Base-by-base conservation (phyloP, 1,140 invertebrate species). In the Megathymus violae region DNA sequence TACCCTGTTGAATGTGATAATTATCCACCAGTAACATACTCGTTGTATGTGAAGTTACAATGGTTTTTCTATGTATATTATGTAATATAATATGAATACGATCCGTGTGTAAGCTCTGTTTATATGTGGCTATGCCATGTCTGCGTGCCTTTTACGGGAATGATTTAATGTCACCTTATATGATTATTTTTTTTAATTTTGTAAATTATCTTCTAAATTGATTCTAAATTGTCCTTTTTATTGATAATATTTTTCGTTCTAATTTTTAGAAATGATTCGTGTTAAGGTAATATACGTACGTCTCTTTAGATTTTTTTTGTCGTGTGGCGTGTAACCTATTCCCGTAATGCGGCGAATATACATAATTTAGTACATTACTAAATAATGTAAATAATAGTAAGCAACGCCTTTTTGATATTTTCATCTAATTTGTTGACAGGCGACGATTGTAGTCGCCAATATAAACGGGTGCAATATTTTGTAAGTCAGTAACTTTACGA, bases 301-400 rank as follows among this genome's bases (percentile, higher is more conserved):
- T 14, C 9, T n/a, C 34, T 51, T 36, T 41, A 51, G 25, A 19
- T 34, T 41, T 51, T 13, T 41, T 46, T 41, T 62, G 5, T 43
- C 62, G 60, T 61, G 67, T 59, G 52, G 52, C 40, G 43, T 56
- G 38, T 40, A 38, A 38, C 41, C 68, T 56, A 62, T 73, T 78
- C 71, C 74, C 76, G 75, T 83, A 81, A 80, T 36, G 60, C 69
- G 77, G 75, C 67, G 70, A 74, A 78, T 78, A 80, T 75, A 82
- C 74, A 86, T 81, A 84, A 85, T 88, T 89, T 89, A 89, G 85
- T 88, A 88, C 82, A 89, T 88, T 88, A 89, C 84, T 89, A 89
- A 89, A 85, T 85, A 80, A 73, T 89, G 86, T 89, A 88, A 80
- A 86, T 89, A 89, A 41, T 54, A 36, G 70, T 76, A 65, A 82